phyloP scores from a whole-genome alignment of 2,113 vertebrate genomes.

The Alethe diademata region DNA sequence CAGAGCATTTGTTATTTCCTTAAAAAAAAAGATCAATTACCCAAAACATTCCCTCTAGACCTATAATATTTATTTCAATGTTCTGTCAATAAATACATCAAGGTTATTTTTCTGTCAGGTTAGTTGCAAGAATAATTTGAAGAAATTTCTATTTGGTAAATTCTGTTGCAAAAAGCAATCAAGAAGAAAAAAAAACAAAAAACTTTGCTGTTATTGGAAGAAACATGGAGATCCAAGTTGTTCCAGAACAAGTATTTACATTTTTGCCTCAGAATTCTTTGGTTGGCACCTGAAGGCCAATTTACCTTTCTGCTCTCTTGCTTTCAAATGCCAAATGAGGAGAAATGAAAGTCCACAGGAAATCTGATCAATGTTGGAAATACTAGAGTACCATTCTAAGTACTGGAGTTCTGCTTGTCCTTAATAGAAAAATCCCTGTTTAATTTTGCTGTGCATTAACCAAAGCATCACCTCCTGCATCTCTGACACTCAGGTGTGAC shows the following conservation, averaged over 20 bases:
- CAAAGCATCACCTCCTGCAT: background rate
- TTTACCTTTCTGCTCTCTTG: background rate
- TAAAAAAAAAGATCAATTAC: slow-evolving; percentile 80
- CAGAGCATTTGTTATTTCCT: slow-evolving; percentile 81
- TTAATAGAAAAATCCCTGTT: background rate
- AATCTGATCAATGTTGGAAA: background rate
- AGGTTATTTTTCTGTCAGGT: slow-evolving; percentile 89
- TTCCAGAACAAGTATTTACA: slow-evolving; percentile 5
- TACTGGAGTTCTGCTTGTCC: background rate
- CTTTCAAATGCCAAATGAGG: background rate
- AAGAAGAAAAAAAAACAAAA: slow-evolving; percentile 72
- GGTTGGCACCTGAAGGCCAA: background rate
- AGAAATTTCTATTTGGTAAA: slow-evolving; percentile 86
- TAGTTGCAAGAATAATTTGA: slow-evolving; percentile 85
- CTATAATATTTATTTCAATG: slow-evolving; percentile 93
- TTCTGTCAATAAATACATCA: slow-evolving; percentile 94
- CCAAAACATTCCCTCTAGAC: slow-evolving; percentile 82
- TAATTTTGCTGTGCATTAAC: rapidly evolving
- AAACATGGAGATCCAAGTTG: slow-evolving; percentile 16
- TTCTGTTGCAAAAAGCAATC: slow-evolving; percentile 82
- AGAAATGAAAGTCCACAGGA: background rate
- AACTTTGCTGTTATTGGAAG: slow-evolving; percentile 40
- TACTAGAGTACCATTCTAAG: rapidly evolving
- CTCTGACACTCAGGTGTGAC: rapidly evolving
- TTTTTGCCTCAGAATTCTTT: background rate